Base-by-base conservation (phyloP, 2,888 invertebrate genomes). In the Coronaproctus castanopsis region DNA sequence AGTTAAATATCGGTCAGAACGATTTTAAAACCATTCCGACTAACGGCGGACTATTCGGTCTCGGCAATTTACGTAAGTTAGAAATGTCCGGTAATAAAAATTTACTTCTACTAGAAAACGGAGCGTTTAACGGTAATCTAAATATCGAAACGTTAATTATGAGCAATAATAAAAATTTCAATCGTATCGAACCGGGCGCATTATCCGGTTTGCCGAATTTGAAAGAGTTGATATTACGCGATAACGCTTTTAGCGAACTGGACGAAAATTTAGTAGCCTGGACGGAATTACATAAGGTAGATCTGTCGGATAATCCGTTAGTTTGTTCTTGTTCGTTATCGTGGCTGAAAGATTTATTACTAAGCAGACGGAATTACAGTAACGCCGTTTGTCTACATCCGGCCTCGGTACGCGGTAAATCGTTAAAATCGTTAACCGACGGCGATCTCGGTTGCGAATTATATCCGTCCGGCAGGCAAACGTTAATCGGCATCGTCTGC, bases 401-500 rank as follows among this genome's bases (percentile, higher is more conserved):
- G 0, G 76, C 81, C 10, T 80, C 82, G 60, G 73, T 87, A 48
- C 81, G 82, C 63, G 85, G 85, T 57, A 79, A 81, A 65, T 76
- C 81, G 3, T 72, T 88, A 57, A 77, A 77, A 61, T 77, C 79
- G 49, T 75, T 89, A 63, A 79, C 80, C 3, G 81, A 85, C 0
- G 85, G 87, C 65, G 82, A 87, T 64, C 73, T 90, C 54, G 88
- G 88, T 21, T 90, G 90, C 70, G 82, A 85, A 1, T 80, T 86
- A 60, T 82, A 83, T 62, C 85, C 87, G 70, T 82, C 85, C 0
- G 77, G 82, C 55, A 85, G 85, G 65, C 87, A 87, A 68, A 85
- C 86, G 2, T 81, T 89, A 61, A 78, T 89, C 60, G 83, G 85
- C 50, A 82, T 85, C 0, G 74, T 85, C 1, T 79, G 86, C 61